Base-by-base conservation (phyloP, 2,113 vertebrate species). In the Microtus richardsoni region DNA sequence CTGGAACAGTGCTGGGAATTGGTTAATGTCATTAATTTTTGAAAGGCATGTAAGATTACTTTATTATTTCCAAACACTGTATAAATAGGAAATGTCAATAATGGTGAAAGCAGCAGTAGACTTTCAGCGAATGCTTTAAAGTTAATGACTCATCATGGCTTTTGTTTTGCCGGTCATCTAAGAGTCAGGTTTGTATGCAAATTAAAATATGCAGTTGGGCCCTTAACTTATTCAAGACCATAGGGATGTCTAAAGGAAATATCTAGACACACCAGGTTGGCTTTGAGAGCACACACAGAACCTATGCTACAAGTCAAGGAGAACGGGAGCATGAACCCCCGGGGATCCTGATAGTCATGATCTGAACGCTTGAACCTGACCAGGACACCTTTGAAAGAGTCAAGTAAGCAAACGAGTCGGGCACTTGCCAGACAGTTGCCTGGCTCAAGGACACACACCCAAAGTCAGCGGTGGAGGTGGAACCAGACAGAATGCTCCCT, bases 11-110 rank as follows among this genome's bases (percentile, higher is more conserved):
- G 52, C 8, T 49, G 75, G 4, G 11, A 85, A 8, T 86, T 54
- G 62, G 28, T 91, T 85, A 75, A 79, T 74, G 30, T 87, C 44
- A 93, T 82, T 94, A 94, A 92, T 80, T 52, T 94, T 70, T 77
- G 21, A 78, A 95, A 68, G 47, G 60, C 21, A 44, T 62, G 70
- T 44, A 83, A 92, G 60, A 87, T 73, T 24, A 47, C 47, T 82
- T 77, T 52, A 68, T 94, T 86, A 82, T 93, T 93, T 86, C 44
- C 16, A 52, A 93, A 79, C 4, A 79, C 62, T 44, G 24, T 24
- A 60, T 4, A 52, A 78, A 73, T 24, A 60, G 26, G 30, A 85
- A 52, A 82, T 62, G 28, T 78, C 36, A 22, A 7, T 54, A 41
- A 47, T 41, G 16, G 47, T 30, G 8, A 84, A 88, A 80, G 24